Evolutionary conservation across 1,140 invertebrate species (phyloP), one percentile per base, ranked within the genome.

Genomic region (Hycleus phaleratus): DNA sequence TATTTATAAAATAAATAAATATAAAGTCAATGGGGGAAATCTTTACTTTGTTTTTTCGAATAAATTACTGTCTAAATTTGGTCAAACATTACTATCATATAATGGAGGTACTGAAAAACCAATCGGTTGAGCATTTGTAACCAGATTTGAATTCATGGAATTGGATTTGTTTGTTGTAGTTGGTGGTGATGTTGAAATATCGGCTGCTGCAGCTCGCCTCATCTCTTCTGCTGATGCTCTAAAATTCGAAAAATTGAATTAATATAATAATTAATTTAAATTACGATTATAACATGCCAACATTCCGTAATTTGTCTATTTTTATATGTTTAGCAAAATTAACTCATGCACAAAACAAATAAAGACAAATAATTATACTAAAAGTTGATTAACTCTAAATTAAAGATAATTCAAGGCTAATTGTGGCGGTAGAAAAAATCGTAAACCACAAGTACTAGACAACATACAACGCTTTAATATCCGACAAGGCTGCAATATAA

Each of bases 181-280:
- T 63, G 59, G 54, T 56, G 12, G 59, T 68, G 62, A 63, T 66
- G 62, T 64, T 51, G 53, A 70, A 70, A 51, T 55, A 59, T 59
- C 62, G 25, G 65, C 67, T 42, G 74, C 77, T 61, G 85, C 86
- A 67, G 84, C 78, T 71, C 79, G 80, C 70, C 85, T 80, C 87
- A 90, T 90, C 65, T 88, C 85, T 50, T 85, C 84, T 65, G 80
- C 75, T 61, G 87, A 80, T 63, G 85, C 88, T 78, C 87, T 90
- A 71, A 42, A 74, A 5, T 32, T 32, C 1, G 7, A 32, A 32
- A 4, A 32, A 32, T 5, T 72, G 69, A 65, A 53, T 52, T 48
- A 58, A 4, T 9, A 46, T 1, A 46, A 6, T 26, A 9, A 12
- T 46, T 32, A 26, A 49, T 49, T 8, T 32, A 49, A 38, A 32